Conservation (phyloP, 1,140 invertebrate species). For the Oreohelix idahoensis region DNA sequence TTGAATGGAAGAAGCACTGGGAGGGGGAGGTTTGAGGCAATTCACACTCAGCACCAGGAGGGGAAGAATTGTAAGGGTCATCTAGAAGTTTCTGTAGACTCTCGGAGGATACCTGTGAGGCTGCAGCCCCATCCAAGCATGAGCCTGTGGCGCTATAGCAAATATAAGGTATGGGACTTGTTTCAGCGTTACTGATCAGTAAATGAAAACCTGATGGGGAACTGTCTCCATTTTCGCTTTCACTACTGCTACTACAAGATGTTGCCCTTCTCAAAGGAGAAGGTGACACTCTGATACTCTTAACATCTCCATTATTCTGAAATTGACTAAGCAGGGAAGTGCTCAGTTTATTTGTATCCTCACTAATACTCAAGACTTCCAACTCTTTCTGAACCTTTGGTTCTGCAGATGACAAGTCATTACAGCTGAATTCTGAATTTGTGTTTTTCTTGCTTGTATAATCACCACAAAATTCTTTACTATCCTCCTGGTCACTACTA, state of each 20-base stretch:
- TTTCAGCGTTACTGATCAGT: background rate
- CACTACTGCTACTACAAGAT: constrained; percentile 45
- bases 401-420: constrained; percentile 28
- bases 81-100: constrained; percentile 7
- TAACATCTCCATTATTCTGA: constrained; percentile 34
- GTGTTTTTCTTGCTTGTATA: constrained; percentile 32
- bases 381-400: constrained; percentile 16
- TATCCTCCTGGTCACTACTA: constrained; percentile 55
- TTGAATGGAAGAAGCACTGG: constrained; percentile 18
- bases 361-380: background rate
- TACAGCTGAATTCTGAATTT: constrained; percentile 32
- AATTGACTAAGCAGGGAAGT: constrained; percentile 42
- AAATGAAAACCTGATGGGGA: background rate
- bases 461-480: constrained; percentile 42
- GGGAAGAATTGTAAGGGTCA: constrained; percentile 22
- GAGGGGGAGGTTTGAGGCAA: background rate
- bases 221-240: constrained; percentile 50
- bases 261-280: constrained; percentile 13
- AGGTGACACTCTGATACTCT: background rate
- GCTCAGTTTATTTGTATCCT: constrained; percentile 31
- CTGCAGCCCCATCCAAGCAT: constrained; percentile 32
- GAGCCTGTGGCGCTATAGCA: background rate
- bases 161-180: background rate
- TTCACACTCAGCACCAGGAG: constrained; percentile 33
- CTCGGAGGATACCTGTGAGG: constrained; percentile 16